Evolutionary conservation across 2,888 invertebrate genomes (phyloP).

Genomic region (Thumatha senex): DNA sequence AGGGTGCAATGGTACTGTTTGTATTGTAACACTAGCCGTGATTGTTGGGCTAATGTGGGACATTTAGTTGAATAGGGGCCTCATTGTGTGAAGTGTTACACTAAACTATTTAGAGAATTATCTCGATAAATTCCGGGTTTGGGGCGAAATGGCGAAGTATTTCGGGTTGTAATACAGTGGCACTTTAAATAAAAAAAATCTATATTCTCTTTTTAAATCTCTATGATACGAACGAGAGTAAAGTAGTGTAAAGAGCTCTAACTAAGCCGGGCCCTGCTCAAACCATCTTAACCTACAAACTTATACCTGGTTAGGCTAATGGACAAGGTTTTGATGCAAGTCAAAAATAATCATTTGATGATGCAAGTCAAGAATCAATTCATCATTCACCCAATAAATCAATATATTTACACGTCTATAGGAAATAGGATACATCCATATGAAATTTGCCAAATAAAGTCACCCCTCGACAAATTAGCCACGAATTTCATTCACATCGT

Average conservation of each 20-base stretch:
- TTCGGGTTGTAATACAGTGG: too few species aligned
- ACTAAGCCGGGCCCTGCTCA: too few species aligned
- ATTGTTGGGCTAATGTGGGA: constrained; percentile 3
- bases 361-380: too few species aligned
- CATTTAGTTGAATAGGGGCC: constrained; percentile 8
- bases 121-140: background rate
- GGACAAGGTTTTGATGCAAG: too few species aligned
- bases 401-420: background rate
- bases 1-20: constrained; percentile 4
- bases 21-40: constrained; percentile 3
- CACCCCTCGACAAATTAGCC: constrained; percentile 19
- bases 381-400: background rate
- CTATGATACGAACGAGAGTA: too few species aligned
- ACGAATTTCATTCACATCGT: constrained; percentile 12
- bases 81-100: constrained; percentile 8
- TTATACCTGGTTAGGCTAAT: too few species aligned
- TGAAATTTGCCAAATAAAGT: constrained; percentile 10
- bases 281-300: too few species aligned
- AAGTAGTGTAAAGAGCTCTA: too few species aligned
- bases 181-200: too few species aligned
- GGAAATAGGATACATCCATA: constrained; percentile 2
- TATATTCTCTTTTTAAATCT: too few species aligned
- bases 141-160: background rate
- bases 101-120: background rate
- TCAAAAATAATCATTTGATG: too few species aligned